Conservation (phyloP, 2,113 vertebrate species). For the Pelobates fuscus region DNA sequence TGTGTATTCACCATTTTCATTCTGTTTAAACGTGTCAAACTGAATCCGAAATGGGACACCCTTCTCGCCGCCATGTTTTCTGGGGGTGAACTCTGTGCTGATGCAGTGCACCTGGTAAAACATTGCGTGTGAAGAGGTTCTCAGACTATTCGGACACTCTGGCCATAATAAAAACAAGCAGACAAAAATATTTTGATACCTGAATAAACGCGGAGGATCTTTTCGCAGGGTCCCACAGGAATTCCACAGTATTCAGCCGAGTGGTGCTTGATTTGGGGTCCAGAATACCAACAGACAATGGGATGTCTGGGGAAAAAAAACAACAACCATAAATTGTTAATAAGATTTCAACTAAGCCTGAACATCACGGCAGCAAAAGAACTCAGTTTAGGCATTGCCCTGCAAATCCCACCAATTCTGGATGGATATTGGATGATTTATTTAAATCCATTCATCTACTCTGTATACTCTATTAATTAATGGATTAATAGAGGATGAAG, state of each 20-base stretch:
- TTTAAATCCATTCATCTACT: too few species aligned
- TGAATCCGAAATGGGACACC: slow-evolving; percentile 92
- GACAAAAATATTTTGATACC: slow-evolving; percentile 63
- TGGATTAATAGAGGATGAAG: too few species aligned
- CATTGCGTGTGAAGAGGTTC: too few species aligned
- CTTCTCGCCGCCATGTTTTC: slow-evolving; percentile 94
- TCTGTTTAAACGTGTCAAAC: slow-evolving; percentile 87
- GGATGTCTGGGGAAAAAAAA: slow-evolving; percentile 81
- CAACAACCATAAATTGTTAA: slow-evolving; percentile 71
- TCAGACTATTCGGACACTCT: too few species aligned
- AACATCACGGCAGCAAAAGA: slow-evolving; percentile 45
- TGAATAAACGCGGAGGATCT: slow-evolving; percentile 88
- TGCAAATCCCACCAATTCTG: too few species aligned
- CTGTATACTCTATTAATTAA: too few species aligned
- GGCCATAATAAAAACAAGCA: too few species aligned
- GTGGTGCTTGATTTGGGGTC: slow-evolving; percentile 85
- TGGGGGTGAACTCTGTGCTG: slow-evolving; percentile 93
- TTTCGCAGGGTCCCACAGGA: slow-evolving; percentile 91
- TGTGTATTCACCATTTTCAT: slow-evolving; percentile 82
- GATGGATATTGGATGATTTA: too few species aligned
- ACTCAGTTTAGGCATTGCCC: too few species aligned
- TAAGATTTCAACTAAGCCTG: slow-evolving; percentile 65
- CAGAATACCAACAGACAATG: slow-evolving; percentile 86
- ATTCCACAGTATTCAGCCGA: slow-evolving; percentile 90
- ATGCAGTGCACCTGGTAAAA: slow-evolving; percentile 87